phyloP scores from a whole-genome alignment of 2,113 vertebrate genomes.

The Epinephelus lanceolatus region DNA sequence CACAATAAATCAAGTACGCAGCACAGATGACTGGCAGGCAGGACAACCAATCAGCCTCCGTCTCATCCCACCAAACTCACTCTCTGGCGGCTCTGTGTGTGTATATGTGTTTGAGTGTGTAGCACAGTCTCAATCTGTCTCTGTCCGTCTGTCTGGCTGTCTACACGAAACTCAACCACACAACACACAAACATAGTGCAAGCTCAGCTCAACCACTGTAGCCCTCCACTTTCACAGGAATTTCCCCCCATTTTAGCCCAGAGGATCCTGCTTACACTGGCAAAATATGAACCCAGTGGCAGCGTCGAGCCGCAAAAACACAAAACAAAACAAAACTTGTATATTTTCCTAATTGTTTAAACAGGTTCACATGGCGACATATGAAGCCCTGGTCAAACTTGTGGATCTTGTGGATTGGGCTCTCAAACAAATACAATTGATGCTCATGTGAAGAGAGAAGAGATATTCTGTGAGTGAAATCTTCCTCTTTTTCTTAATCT shows the following conservation, averaged over 20 bases:
- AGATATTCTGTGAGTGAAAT: background rate
- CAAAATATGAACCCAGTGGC: constrained; percentile 69
- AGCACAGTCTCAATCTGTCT: constrained; percentile 41
- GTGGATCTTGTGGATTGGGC: constrained; percentile 1
- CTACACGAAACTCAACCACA: constrained; percentile 69
- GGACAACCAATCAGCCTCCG: background rate
- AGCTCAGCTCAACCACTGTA: constrained; percentile 74
- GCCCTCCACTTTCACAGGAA: constrained; percentile 74
- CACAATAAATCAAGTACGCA: background rate
- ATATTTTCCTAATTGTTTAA: constrained; percentile 64
- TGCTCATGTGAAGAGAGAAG: background rate
- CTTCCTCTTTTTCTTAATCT: background rate
- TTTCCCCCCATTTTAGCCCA: constrained; percentile 56
- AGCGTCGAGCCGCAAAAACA: constrained; percentile 49
- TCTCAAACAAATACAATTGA: constrained; percentile 7
- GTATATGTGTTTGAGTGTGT: constrained; percentile 3
- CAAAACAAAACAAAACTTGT: constrained; percentile 63
- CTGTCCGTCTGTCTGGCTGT: constrained; percentile 50
- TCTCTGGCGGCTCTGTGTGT: constrained; percentile 3
- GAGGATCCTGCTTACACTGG: constrained; percentile 67
- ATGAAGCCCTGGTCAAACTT: constrained; percentile 25
- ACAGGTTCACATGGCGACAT: constrained; percentile 41
- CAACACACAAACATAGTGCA: constrained; percentile 77
- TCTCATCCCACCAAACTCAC: background rate
- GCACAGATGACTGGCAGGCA: background rate